A percentile compares a stretch with the other conserved stretches of the same genome.
Conservation (phyloP, 2,113 vertebrate genomes). For the Tupaia tana region DNA sequence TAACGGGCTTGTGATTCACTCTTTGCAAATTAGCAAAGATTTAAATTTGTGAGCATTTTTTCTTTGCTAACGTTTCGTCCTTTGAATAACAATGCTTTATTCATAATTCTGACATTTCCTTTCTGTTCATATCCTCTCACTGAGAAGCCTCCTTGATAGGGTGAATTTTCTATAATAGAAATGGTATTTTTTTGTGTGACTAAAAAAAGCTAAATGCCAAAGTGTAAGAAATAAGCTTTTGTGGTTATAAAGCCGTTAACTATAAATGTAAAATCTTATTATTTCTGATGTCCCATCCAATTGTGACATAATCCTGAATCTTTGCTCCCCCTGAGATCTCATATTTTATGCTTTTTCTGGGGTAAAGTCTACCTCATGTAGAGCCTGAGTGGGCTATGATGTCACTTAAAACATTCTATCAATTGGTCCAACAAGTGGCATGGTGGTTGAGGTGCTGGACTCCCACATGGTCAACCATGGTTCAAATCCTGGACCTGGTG, state of each 20-base stretch:
- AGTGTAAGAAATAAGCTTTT: conserved; percentile 36
- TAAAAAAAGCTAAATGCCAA: conserved; percentile 32
- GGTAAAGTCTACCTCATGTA: background rate
- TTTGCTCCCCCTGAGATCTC: background rate
- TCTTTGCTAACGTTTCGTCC: conserved; percentile 36
- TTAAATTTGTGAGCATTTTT: background rate
- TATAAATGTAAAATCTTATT: background rate
- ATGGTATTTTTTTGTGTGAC: conserved; percentile 1
- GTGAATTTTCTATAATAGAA: conserved; percentile 42
- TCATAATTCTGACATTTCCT: conserved; percentile 49
- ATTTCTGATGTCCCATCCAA: background rate
- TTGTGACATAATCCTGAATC: background rate
- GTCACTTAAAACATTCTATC: background rate
- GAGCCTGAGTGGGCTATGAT: background rate
- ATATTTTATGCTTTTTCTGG: conserved; percentile 8
- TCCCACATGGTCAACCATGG: too few relatives aligned
- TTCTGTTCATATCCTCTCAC: conserved; percentile 49
- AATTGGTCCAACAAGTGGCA: background rate
- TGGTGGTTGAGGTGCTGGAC: too few relatives aligned
- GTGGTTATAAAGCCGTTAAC: conserved; percentile 23
- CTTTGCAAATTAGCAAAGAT: conserved; percentile 40
- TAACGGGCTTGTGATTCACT: conserved; percentile 1
- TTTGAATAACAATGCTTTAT: conserved; percentile 53
- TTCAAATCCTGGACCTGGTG: too few relatives aligned
- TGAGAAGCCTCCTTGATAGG: conserved; percentile 50